Evolutionary conservation across 2,113 vertebrate genomes (phyloP).

Genomic region (Lutjanus erythropterus): DNA sequence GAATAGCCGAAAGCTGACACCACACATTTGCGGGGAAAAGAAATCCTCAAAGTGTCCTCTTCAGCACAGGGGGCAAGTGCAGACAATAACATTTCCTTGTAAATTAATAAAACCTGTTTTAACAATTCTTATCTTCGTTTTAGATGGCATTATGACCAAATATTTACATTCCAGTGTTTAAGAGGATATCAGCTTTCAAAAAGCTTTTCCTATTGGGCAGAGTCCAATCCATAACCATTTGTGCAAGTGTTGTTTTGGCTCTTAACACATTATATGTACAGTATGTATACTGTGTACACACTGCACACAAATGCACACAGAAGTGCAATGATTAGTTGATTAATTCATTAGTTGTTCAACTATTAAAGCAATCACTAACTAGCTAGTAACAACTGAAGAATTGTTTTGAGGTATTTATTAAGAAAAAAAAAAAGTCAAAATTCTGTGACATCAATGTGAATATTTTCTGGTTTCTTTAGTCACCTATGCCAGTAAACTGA

Average conservation of each 20-base stretch:
- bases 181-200: slow-evolving; percentile 92
- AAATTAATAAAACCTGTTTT: slow-evolving; percentile 92
- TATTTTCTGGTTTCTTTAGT: too few species aligned
- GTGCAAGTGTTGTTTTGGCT: slow-evolving; percentile 74
- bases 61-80: slow-evolving; percentile 83
- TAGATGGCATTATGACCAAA: slow-evolving; percentile 91
- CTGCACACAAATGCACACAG: neutral
- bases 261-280: slow-evolving; percentile 44
- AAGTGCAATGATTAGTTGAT: too few species aligned
- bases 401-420: too few species aligned
- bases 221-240: slow-evolving; percentile 86
- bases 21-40: slow-evolving; percentile 87
- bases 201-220: slow-evolving; percentile 83
- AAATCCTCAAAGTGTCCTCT: slow-evolving; percentile 89
- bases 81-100: slow-evolving; percentile 90
- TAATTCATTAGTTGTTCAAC: too few species aligned
- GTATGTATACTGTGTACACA: neutral
- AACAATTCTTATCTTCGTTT: slow-evolving; percentile 92
- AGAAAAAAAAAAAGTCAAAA: too few species aligned
- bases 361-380: too few species aligned
- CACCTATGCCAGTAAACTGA: too few species aligned
- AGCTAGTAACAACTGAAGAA: too few species aligned
- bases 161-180: slow-evolving; percentile 98
- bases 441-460: too few species aligned
- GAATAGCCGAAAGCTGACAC: slow-evolving; percentile 91